These are phyloP conservation scores for Apostichopus parvimensis DNA, from an alignment of 35 echinoderm and acorn worm species.

Conservation along the genomic window DNA sequence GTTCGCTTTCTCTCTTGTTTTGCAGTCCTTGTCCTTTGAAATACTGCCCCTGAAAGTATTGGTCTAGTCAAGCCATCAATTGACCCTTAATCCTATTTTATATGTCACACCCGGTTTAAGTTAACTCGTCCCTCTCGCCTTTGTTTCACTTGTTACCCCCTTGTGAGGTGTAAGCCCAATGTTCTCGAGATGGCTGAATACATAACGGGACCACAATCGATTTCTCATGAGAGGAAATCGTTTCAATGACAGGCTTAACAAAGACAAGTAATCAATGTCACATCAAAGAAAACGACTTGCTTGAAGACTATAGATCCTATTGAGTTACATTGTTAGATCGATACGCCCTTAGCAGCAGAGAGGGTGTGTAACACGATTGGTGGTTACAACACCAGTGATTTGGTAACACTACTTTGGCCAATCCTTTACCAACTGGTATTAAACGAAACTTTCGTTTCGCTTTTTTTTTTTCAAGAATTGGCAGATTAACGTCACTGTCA, in stretches of 20 bases:
- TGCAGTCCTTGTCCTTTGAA: background rate
- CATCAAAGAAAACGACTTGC: background rate
- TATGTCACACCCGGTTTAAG: background rate
- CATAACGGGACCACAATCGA: conserved; percentile 34
- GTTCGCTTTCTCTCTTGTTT: background rate
- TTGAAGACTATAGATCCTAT: background rate
- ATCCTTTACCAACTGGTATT: no score
- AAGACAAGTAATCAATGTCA: background rate
- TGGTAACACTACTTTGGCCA: no score
- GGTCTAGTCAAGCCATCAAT: background rate
- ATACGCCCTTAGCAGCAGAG: conserved; percentile 40
- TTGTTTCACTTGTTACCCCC: background rate
- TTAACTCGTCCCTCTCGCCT: background rate
- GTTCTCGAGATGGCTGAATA: background rate
- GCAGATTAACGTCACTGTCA: no score
- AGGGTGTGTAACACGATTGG: background rate
- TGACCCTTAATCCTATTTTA: background rate
- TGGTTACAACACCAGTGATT: background rate
- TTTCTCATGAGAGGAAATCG: conserved; percentile 21
- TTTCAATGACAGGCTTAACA: background rate
- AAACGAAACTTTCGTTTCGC: no score
- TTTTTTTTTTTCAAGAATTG: no score
- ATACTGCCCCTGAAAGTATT: background rate
- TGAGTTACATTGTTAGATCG: background rate
- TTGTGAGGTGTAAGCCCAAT: background rate